Base-by-base conservation (phyloP, 1,140 invertebrate species). In the Drosophila athabasca region DNA sequence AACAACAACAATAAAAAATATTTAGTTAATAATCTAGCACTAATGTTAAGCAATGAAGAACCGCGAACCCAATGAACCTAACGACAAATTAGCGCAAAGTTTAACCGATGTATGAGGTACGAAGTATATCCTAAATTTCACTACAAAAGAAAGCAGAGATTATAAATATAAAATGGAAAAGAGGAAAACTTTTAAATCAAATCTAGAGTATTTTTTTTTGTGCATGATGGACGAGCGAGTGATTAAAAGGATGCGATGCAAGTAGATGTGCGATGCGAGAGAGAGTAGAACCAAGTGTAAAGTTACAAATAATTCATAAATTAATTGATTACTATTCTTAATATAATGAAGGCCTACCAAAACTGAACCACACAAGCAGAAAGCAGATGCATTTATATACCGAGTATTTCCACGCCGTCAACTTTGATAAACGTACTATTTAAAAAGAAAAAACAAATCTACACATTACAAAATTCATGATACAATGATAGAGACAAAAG, bases 21-120 rank as follows among this genome's bases (percentile, higher is more conserved):
- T 89, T 88, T 88, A 88, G 83, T 59, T 88, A 61, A 79, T 88
- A 88, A 83, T 79, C 67, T 88, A 88, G 84, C 83, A 78, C 72
- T 88, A 89, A 74, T 88, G 55, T 83, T 88, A 88, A 83, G 84
- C 79, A 89, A 74, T 70, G 46, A 79, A 69, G 69, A 70, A 62
- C 35, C 35, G 35, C 35, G 62, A 77, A 68, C 76, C 65, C 61
- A 49, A 75, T 49, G 50, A 74, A 74, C 26, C 44, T 73, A 70
- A 65, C n/a, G 65, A 87, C 19, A 65, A 87, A 58, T 88, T 87
- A 87, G 83, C 83, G 83, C 83, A 88, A 88, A 87, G 60, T 81
- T 65, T 64, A 79, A 58, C 43, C 15, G 50, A 65, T 58, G 22
- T 24, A 43, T 48, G 55, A 19, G 17, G 46, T 59, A 74, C 72